Evolutionary conservation across 2,113 vertebrate species (phyloP).

Genomic region (Phaethon lepturus): DNA sequence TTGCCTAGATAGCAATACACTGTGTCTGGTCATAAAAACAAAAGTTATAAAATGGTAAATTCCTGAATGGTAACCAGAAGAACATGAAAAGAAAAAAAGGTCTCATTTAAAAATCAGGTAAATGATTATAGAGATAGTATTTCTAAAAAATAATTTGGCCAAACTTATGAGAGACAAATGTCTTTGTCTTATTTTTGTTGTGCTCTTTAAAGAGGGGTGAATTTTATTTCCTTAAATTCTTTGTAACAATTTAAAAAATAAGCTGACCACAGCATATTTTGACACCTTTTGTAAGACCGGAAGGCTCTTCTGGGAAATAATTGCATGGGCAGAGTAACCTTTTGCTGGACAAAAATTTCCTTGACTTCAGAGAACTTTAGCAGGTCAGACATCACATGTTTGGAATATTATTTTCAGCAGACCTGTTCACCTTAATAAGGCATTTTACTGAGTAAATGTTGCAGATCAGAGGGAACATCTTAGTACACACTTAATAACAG

Average conservation of each 20-base stretch:
- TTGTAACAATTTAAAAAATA: neutral
- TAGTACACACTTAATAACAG: neutral
- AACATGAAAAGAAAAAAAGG: neutral
- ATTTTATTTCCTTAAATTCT: neutral
- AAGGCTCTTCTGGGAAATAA: neutral
- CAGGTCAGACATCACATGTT: neutral
- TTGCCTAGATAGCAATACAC: neutral
- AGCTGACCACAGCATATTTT: neutral
- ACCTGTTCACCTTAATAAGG: neutral
- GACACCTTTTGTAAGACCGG: neutral
- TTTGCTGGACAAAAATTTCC: neutral
- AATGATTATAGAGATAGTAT: neutral
- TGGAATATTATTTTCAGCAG: neutral
- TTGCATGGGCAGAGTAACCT: neutral
- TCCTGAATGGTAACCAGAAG: constrained; percentile 14
- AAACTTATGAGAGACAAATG: neutral
- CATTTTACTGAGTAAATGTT: neutral
- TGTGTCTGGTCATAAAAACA: constrained; percentile 1
- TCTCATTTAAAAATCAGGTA: neutral
- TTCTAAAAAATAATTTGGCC: neutral
- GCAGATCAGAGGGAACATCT: neutral
- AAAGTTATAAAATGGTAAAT: neutral
- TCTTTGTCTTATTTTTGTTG: neutral
- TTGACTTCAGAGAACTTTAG: neutral
- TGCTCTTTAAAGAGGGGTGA: neutral